Percentiles rank a stretch among this genome's conserved stretches.
phyloP scores from a whole-genome alignment of 1,140 invertebrate genomes.

The Chironomus tepperi region DNA sequence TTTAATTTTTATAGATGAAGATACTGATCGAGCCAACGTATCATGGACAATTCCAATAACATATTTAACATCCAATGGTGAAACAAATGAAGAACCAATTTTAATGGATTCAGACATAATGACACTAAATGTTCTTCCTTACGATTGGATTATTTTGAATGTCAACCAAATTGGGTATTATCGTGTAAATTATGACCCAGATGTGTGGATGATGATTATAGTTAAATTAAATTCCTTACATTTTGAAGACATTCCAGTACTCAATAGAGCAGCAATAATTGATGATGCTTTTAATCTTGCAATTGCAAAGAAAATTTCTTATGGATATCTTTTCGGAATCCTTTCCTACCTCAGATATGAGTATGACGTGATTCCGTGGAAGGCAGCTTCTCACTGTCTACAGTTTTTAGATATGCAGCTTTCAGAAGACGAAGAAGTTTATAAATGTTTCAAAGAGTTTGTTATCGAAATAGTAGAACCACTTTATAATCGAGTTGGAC shows the following conservation, averaged over 20 bases:
- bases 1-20: not conserved
- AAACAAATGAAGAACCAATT: not conserved
- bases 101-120: not conserved
- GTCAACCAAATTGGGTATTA: conserved; percentile 28
- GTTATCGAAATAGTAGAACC: not conserved
- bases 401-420: not conserved
- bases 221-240: conserved; percentile 34
- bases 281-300: conserved; percentile 61
- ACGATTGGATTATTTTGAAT: not conserved
- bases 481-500: not conserved
- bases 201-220: conserved; percentile 43
- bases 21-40: not conserved
- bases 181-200: conserved; percentile 37
- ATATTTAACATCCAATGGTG: not conserved
- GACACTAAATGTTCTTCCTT: too few species aligned
- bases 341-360: conserved; percentile 44
- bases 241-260: conserved; percentile 45
- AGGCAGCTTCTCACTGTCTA: not conserved
- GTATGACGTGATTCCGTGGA: conserved; percentile 41
- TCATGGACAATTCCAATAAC: not conserved
- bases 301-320: conserved; percentile 42
- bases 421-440: not conserved
- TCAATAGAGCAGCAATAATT: conserved; percentile 63
- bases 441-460: not conserved
- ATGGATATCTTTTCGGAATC: conserved; percentile 37